These are phyloP conservation scores for Macrosteles quadrilineatus DNA, from an alignment of 1,140 invertebrate genomes.

Conservation along the genomic window DNA sequence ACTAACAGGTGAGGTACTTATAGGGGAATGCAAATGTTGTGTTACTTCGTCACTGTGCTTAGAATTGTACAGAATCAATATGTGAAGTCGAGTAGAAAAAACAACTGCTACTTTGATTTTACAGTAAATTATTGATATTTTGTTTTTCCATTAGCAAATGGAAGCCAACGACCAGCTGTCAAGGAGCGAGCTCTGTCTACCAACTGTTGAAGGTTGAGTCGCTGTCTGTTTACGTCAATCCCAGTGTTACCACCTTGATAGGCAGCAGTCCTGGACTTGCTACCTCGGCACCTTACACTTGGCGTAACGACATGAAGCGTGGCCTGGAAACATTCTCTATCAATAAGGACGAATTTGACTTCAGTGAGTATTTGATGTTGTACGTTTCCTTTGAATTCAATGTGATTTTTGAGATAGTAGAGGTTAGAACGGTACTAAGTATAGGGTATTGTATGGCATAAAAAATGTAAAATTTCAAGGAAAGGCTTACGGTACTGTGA, in stretches of 20 bases:
- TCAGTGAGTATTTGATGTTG: constrained; percentile 63
- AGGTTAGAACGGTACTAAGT: no score
- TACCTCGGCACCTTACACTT: constrained; percentile 57
- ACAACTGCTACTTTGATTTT: no score
- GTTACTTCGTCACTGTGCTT: no score
- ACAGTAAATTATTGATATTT: no score
- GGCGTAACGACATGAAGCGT: constrained; percentile 68
- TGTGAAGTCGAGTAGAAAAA: no score
- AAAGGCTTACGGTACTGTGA: no score
- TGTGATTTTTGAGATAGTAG: constrained; percentile 32
- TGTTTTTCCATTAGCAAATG: no score
- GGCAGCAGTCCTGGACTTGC: constrained; percentile 39
- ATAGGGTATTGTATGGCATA: no score
- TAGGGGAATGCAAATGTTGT: no score
- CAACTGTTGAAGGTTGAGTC: constrained; percentile 78
- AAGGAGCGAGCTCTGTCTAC: constrained; percentile 66
- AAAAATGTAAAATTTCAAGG: no score
- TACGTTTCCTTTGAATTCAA: no score
- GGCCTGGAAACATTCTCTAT: constrained; percentile 76
- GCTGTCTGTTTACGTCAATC: constrained; percentile 78
- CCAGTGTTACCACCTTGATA: constrained; percentile 45
- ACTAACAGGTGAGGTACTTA: constrained; percentile 75
- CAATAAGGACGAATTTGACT: constrained; percentile 71
- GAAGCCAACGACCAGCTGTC: constrained; percentile 69
- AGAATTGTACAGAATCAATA: no score